Percentiles rank a stretch among this genome's conserved stretches.
These are phyloP conservation scores for Cerastis leucographa DNA, from an alignment of 2,888 invertebrate species.

Conservation along the genomic window DNA sequence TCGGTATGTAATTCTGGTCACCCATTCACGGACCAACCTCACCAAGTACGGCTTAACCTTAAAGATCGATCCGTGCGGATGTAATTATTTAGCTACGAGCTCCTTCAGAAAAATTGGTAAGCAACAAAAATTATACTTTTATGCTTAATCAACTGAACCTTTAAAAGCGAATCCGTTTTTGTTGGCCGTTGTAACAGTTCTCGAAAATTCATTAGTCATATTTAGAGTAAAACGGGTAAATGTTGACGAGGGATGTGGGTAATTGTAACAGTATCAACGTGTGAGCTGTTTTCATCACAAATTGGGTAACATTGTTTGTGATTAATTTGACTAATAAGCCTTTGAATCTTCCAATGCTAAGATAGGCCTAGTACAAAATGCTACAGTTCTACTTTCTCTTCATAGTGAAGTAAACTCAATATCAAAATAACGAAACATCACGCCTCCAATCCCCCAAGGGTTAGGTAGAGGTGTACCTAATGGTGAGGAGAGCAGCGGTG, in stretches of 20 bases:
- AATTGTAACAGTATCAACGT: constrained; percentile 33
- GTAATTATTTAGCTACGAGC: too few relatives aligned
- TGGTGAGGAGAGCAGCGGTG: too few relatives aligned
- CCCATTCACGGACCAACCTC: too few relatives aligned
- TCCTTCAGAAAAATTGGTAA: too few relatives aligned
- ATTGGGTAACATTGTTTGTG: background rate
- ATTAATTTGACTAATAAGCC: constrained; percentile 19
- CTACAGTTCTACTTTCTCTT: background rate
- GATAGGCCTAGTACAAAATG: background rate
- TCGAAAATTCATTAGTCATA: constrained; percentile 50
- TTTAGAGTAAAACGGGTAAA: constrained; percentile 50
- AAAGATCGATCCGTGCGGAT: too few relatives aligned
- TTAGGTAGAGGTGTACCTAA: background rate
- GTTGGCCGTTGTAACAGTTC: constrained; percentile 7
- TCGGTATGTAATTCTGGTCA: too few relatives aligned
- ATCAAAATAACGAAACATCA: background rate
- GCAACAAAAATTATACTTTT: too few relatives aligned
- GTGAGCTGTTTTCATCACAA: background rate
- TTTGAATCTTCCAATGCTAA: background rate
- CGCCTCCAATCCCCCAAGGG: background rate
- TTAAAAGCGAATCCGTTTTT: background rate
- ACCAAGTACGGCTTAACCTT: too few relatives aligned
- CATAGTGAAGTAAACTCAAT: background rate
- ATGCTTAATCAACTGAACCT: background rate
- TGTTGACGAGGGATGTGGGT: constrained; percentile 40